Base-by-base conservation (phyloP, 2,797 vertebrate species). In the Takifugu rubripes region DNA sequence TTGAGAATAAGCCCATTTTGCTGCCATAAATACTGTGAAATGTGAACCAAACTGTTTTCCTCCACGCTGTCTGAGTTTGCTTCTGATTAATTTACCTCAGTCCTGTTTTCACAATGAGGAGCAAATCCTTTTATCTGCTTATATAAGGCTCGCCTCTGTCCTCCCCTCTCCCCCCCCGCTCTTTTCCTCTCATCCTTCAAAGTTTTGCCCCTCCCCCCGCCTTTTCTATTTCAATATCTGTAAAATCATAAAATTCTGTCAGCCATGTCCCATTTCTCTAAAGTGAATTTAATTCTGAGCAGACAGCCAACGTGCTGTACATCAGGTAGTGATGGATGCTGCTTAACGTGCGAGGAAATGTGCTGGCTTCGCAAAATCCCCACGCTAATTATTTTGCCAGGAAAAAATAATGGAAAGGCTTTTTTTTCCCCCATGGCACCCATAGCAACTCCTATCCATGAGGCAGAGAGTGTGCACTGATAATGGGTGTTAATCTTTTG, bases 191-290 rank as follows among this genome's bases (percentile, higher is more conserved):
- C 46, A 49, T 61, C 27, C 46, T 58, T 6, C 24, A 1, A 59
- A 52, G 46, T 16, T 40, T 2, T 40, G 36, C 47, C 36, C 54
- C 46, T 43, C 16, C 16, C 5, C 73, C 54, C 68, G 75, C 72
- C 74, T 59, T 62, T 68, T 84, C 75, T 68, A 85, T 85, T 89
- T 85, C 84, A 87, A 86, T 88, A 89, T 85, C 77, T 81, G 68
- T 82, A 65, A 85, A 88, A 89, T 89, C 86, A 82, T 89, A 88
- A 88, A 88, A 89, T 84, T 84, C 84, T 71, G 71, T 90, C 86
- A 88, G 79, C 79, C 87, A 82, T 88, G 84, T 87, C 82, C 81
- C 61, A 82, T 85, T 85, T 72, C 75, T 87, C 77, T 74, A 82
- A 87, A 83, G 75, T 49, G 6, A 85, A 85, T 89, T 82, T 81